phyloP scores from a whole-genome alignment of 2,113 vertebrate genomes.

The Elephantulus edwardii region DNA sequence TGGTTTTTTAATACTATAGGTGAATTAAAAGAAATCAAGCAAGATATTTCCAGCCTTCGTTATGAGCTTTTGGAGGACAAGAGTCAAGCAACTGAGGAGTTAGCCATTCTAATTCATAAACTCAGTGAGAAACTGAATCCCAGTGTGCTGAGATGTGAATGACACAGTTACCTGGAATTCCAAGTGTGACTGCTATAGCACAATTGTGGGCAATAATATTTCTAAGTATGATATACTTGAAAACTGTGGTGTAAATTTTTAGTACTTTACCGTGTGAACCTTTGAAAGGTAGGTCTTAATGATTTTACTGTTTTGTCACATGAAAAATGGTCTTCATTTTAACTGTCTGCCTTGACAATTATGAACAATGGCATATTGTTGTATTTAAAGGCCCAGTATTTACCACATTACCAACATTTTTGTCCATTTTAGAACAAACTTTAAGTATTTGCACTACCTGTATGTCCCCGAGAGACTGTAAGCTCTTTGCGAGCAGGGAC shows the following conservation, averaged over 20 bases:
- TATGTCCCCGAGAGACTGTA: constrained; percentile 45
- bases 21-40: constrained; percentile 94
- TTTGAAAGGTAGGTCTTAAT: constrained; percentile 79
- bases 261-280: constrained; percentile 84
- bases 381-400: constrained; percentile 58
- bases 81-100: constrained; percentile 91
- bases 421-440: constrained; percentile 67
- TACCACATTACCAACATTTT: constrained; percentile 60
- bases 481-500: constrained; percentile 38
- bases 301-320: constrained; percentile 78
- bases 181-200: constrained; percentile 81
- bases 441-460: constrained; percentile 73
- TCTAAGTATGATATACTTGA: constrained; percentile 86
- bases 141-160: constrained; percentile 85
- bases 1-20: constrained; percentile 80
- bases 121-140: constrained; percentile 90
- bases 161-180: constrained; percentile 56
- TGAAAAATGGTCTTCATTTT: constrained; percentile 68
- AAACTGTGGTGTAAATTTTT: constrained; percentile 83
- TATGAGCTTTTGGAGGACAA: constrained; percentile 94
- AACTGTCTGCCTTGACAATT: constrained; percentile 65
- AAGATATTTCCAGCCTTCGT: constrained; percentile 93
- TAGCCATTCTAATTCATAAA: constrained; percentile 91
- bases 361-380: constrained; percentile 54
- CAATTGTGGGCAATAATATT: constrained; percentile 89